These are phyloP conservation scores for Busarellus nigricollis DNA, from an alignment of 2,797 vertebrate genomes.

Conservation along the genomic window DNA sequence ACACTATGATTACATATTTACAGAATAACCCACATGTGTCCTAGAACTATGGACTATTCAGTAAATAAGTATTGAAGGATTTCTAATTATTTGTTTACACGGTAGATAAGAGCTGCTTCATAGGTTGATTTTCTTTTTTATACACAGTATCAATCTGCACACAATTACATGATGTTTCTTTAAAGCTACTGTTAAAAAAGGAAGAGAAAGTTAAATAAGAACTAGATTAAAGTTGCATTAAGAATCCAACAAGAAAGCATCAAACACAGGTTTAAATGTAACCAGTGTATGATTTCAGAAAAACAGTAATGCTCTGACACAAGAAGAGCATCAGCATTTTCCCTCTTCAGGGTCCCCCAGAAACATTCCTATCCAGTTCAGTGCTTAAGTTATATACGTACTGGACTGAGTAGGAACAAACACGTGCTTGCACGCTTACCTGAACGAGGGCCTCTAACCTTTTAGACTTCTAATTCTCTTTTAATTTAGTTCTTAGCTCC, in stretches of 20 bases:
- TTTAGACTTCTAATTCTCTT: conserved; percentile 64
- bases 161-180: conserved; percentile 36
- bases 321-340: conserved; percentile 46
- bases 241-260: conserved; percentile 52
- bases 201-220: conserved; percentile 58
- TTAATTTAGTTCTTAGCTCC: conserved; percentile 74
- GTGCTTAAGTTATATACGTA: not conserved
- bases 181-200: conserved; percentile 65
- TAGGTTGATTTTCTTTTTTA: conserved; percentile 31
- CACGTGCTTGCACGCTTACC: conserved; percentile 40
- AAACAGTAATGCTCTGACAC: conserved; percentile 52
- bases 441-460: conserved; percentile 56
- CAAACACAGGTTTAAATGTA: conserved; percentile 43
- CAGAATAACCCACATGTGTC: conserved; percentile 54
- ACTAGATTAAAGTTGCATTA: conserved; percentile 66
- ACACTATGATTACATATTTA: conserved; percentile 66
- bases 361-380: conserved; percentile 41
- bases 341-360: conserved; percentile 26
- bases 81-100: conserved; percentile 54
- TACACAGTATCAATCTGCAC: conserved; percentile 53
- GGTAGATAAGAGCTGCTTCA: conserved; percentile 48
- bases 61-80: conserved; percentile 65
- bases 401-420: conserved; percentile 46
- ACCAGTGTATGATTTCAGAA: conserved; percentile 43
- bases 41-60: conserved; percentile 67